A percentile compares a stretch with the other conserved stretches of the same genome.
phyloP scores from a whole-genome alignment of 1,140 invertebrate genomes.

The Cydia pomonella region DNA sequence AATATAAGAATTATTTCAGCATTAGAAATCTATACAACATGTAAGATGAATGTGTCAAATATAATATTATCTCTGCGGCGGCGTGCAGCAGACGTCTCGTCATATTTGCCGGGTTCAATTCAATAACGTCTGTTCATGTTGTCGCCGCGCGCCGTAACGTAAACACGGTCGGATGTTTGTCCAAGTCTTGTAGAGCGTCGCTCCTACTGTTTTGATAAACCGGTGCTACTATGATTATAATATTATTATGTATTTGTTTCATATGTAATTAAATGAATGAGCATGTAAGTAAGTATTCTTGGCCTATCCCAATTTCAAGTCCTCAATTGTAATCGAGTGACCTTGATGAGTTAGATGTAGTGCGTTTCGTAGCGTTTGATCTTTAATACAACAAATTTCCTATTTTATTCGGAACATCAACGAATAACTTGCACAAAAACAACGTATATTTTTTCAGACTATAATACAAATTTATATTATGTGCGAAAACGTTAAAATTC shows the following conservation, averaged over 20 bases:
- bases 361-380: too few species aligned
- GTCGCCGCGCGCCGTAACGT: too few species aligned
- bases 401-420: too few species aligned
- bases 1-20: neutral
- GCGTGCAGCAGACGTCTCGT: neutral
- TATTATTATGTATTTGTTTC: neutral
- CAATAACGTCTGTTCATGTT: constrained; percentile 9
- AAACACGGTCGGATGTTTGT: too few species aligned
- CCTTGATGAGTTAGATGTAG: too few species aligned
- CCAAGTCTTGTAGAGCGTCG: too few species aligned
- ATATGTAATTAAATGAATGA: neutral
- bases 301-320: too few species aligned
- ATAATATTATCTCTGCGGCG: neutral
- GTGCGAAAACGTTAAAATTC: constrained; percentile 3
- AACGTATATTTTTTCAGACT: neutral
- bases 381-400: too few species aligned
- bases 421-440: neutral
- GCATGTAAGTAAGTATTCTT: too few species aligned
- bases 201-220: neutral
- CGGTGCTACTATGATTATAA: neutral
- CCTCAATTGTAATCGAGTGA: too few species aligned
- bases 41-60: neutral
- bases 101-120: constrained; percentile 18
- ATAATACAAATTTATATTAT: neutral
- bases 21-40: neutral